Evolutionary conservation across 2,113 vertebrate species (phyloP).

Genomic region (Halichoerus grypus): DNA sequence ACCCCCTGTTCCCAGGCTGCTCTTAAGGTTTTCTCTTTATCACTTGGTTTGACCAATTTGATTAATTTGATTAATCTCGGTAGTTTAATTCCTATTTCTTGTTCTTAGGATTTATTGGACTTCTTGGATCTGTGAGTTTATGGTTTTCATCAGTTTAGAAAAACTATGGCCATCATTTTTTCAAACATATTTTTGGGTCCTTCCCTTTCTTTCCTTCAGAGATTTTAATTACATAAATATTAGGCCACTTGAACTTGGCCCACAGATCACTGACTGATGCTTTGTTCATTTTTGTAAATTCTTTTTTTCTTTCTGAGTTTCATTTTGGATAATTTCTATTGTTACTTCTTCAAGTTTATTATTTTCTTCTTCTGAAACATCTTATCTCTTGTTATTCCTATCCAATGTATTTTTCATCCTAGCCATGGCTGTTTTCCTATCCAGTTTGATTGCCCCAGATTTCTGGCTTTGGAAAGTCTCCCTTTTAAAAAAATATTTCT

Average conservation of each 20-base stretch:
- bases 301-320: background rate
- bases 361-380: background rate
- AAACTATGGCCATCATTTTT: background rate
- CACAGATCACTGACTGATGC: background rate
- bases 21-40: constrained; percentile 13
- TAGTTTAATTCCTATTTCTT: background rate
- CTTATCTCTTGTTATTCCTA: background rate
- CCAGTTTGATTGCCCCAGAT: background rate
- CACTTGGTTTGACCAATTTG: background rate
- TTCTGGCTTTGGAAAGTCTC: background rate
- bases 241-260: background rate
- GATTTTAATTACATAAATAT: background rate
- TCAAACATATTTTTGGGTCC: no score
- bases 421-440: background rate
- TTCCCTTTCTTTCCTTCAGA: background rate
- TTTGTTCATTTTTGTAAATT: constrained; percentile 14
- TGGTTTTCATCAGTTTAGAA: background rate
- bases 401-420: background rate
- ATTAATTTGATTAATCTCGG: background rate
- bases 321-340: background rate
- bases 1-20: background rate
- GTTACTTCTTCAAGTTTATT: background rate
- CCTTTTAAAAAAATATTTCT: background rate
- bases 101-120: background rate
- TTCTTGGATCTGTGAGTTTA: background rate